Evolutionary conservation across 2,888 invertebrate species (phyloP).

Genomic region (Corythucha ciliata): DNA sequence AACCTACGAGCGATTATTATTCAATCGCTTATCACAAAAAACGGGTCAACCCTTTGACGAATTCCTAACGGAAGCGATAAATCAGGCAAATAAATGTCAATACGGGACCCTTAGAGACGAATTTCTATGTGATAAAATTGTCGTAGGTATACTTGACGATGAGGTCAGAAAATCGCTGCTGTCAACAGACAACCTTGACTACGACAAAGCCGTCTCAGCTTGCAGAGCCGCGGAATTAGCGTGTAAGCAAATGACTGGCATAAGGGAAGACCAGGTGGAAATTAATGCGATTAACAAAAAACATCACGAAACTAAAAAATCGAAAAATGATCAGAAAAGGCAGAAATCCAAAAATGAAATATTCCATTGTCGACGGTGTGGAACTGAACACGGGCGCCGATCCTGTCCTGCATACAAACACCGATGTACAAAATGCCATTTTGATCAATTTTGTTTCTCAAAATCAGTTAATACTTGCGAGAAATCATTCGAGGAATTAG

Average conservation of each 20-base stretch:
- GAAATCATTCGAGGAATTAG: neutral
- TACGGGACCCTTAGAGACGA: conserved; percentile 7
- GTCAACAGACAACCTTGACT: neutral
- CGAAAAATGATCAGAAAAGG: conserved; percentile 7
- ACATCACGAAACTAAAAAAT: neutral
- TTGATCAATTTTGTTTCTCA: conserved; percentile 1
- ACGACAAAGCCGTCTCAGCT: conserved; percentile 10
- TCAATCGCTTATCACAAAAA: conserved; percentile 11
- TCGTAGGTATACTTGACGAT: conserved; percentile 13
- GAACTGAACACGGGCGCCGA: neutral
- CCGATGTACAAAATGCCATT: conserved; percentile 13
- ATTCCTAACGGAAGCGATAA: conserved; percentile 9
- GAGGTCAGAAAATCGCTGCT: conserved; percentile 10
- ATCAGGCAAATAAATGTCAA: conserved; percentile 4
- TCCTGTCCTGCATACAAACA: conserved; percentile 8
- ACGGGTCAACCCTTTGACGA: conserved; percentile 4
- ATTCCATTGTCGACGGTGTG: conserved; percentile 11
- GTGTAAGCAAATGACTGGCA: conserved; percentile 1
- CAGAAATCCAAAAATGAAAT: neutral
- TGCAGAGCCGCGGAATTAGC: conserved; percentile 14
- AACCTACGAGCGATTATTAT: conserved; percentile 7
- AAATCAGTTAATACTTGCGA: conserved; percentile 10
- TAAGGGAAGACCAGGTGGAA: neutral
- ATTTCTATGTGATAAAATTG: conserved; percentile 16
- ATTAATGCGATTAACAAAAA: conserved; percentile 1